phyloP scores from a whole-genome alignment of 2,888 invertebrate species.

The Scaeva pyrastri region DNA sequence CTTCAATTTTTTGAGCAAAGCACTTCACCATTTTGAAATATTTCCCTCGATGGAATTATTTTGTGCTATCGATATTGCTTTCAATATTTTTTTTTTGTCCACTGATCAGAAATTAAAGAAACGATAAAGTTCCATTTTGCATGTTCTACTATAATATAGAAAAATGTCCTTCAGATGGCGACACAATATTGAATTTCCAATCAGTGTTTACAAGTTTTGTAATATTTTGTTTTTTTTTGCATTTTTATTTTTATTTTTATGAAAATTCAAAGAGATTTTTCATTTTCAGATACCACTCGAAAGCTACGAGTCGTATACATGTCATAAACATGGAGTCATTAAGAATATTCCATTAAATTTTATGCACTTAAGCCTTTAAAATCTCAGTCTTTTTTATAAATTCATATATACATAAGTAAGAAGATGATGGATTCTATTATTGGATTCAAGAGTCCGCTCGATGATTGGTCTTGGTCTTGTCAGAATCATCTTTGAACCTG shows the following conservation, averaged over 20 bases:
- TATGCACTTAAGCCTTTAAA: conserved; percentile 12
- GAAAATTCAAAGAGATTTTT: neutral
- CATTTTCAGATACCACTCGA: neutral
- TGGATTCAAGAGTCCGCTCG: neutral
- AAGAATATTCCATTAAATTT: conserved; percentile 9
- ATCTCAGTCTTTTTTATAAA: too few relatives aligned
- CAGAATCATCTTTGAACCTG: conserved; percentile 6
- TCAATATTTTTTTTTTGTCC: conserved; percentile 60
- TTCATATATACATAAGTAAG: neutral
- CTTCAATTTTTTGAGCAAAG: conserved; percentile 31
- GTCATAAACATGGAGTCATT: conserved; percentile 11
- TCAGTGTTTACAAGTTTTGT: conserved; percentile 27
- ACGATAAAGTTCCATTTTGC: conserved; percentile 29
- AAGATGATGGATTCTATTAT: conserved; percentile 1
- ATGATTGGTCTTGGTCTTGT: conserved; percentile 23
- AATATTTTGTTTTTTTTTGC: neutral
- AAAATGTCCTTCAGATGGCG: conserved; percentile 18
- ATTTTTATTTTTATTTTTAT: neutral
- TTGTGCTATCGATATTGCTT: conserved; percentile 60
- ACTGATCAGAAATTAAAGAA: conserved; percentile 34
- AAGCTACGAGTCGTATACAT: neutral
- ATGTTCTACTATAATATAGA: neutral
- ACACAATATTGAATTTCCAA: conserved; percentile 39
- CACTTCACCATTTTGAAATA: conserved; percentile 54
- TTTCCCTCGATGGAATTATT: conserved; percentile 17